Base-by-base conservation (phyloP, 1,140 invertebrate genomes). In the Orchesella cincta region DNA sequence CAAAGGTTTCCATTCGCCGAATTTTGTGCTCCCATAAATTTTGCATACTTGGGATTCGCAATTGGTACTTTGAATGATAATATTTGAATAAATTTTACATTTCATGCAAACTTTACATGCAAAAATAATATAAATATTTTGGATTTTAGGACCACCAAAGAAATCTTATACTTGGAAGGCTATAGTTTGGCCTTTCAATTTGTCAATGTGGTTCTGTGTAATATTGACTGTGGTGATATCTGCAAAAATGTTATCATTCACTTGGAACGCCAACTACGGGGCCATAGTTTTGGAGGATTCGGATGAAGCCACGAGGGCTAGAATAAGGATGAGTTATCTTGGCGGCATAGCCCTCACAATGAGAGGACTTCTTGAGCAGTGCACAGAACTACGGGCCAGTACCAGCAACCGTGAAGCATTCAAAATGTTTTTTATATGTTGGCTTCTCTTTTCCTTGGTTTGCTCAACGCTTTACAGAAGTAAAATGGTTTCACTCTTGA, bases 1-100 rank as follows among this genome's bases (percentile, higher is more conserved):
- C 54, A 57, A 57, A 12, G 54, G n/a, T 57, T 57, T 57, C 54
- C 54, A 23, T 57, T 18, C n/a, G 54, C 54, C 26, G 54, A 57
- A 57, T 57, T 57, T 23, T 57, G 54, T 57, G 54, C 54, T 3
- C 54, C 54, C 14, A 57, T 57, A 57, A 57, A 57, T 26, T 57
- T 57, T 57, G 54, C 54, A n/a, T 57, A 57, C 23, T 3, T 57
- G 3, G 54, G 54, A 14, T 57, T 57, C 26, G 54, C 26, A 18
- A 57, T 23, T 8, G 39, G 39, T 46, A 46, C 39, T 8, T 8
- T 46, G n/a, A n/a, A n/a, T n/a, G n/a, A n/a, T 46, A 12, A 12
- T 46, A 46, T 8, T 46, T 46, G 20, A 12, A 46, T 46, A 20
- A 12, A 46, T 20, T 46, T 46, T 20, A 46, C 39, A 8, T 12